Conservation (phyloP, 2,888 invertebrate species). For the Perizoma affinitatum region DNA sequence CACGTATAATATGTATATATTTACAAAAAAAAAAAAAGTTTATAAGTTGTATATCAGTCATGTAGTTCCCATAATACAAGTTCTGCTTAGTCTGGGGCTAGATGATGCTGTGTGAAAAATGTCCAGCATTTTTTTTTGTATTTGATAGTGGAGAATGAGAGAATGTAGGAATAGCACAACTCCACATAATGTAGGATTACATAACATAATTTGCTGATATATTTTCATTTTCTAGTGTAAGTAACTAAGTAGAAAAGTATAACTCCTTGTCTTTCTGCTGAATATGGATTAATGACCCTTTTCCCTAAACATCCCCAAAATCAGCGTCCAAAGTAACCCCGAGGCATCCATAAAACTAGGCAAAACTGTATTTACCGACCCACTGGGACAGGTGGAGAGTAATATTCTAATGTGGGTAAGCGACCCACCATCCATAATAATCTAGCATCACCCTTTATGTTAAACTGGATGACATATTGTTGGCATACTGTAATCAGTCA, state of each 20-base stretch:
- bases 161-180: too few species aligned
- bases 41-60: too few species aligned
- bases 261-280: neutral
- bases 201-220: too few species aligned
- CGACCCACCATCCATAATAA: conserved; percentile 77
- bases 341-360: conserved; percentile 57
- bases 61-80: too few species aligned
- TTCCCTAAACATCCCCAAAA: conserved; percentile 38
- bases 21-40: too few species aligned
- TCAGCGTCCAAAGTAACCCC: conserved; percentile 55
- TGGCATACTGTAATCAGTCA: neutral
- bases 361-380: conserved; percentile 70
- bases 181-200: too few species aligned
- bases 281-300: conserved; percentile 28
- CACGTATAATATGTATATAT: too few species aligned
- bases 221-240: neutral
- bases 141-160: too few species aligned
- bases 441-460: conserved; percentile 58
- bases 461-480: conserved; percentile 53
- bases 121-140: too few species aligned
- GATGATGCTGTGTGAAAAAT: too few species aligned
- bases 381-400: conserved; percentile 69
- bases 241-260: neutral
- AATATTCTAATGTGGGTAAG: conserved; percentile 79
- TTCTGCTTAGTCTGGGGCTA: too few species aligned